phyloP scores from a whole-genome alignment of 1,140 invertebrate species.

The Zaprionus lachaisei region DNA sequence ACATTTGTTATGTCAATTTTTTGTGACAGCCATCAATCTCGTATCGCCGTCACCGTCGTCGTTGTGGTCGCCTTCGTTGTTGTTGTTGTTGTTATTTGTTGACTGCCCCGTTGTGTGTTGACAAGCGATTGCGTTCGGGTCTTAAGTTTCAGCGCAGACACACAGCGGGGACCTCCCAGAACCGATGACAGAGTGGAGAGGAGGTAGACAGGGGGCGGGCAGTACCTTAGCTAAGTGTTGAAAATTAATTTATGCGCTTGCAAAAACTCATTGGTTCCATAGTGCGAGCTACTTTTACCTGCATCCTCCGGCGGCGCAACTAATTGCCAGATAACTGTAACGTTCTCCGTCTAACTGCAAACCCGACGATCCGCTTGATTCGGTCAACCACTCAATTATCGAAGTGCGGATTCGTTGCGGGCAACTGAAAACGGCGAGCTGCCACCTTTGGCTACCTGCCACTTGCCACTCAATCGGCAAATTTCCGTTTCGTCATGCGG shows the following conservation, averaged over 20 bases:
- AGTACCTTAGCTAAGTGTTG: slow-evolving; percentile 28
- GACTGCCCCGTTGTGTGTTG: slow-evolving; percentile 45
- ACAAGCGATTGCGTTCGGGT: slow-evolving; percentile 54
- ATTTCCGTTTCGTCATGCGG: slow-evolving; percentile 44
- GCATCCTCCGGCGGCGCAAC: slow-evolving; percentile 24
- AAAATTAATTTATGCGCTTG: slow-evolving; percentile 71
- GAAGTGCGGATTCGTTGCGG: slow-evolving; percentile 33
- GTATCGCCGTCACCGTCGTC: slow-evolving; percentile 2
- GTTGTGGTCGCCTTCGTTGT: neutral
- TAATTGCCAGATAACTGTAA: slow-evolving; percentile 55
- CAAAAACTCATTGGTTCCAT: slow-evolving; percentile 66
- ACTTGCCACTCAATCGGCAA: slow-evolving; percentile 67
- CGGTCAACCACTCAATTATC: slow-evolving; percentile 60
- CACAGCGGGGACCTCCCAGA: slow-evolving; percentile 53
- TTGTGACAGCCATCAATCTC: slow-evolving; percentile 77
- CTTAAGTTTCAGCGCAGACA: slow-evolving; percentile 37
- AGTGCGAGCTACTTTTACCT: slow-evolving; percentile 19
- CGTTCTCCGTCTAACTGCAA: neutral
- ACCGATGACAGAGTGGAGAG: neutral
- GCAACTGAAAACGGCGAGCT: slow-evolving; percentile 16
- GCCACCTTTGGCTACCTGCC: slow-evolving; percentile 36
- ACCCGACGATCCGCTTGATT: neutral
- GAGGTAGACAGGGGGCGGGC: no score
- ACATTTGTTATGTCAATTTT: slow-evolving; percentile 81
- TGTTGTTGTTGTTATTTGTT: neutral